Base-by-base conservation (phyloP, 30 jellyfish, hydroid and myxozoan genomes). In the Turritopsis dohrnii region DNA sequence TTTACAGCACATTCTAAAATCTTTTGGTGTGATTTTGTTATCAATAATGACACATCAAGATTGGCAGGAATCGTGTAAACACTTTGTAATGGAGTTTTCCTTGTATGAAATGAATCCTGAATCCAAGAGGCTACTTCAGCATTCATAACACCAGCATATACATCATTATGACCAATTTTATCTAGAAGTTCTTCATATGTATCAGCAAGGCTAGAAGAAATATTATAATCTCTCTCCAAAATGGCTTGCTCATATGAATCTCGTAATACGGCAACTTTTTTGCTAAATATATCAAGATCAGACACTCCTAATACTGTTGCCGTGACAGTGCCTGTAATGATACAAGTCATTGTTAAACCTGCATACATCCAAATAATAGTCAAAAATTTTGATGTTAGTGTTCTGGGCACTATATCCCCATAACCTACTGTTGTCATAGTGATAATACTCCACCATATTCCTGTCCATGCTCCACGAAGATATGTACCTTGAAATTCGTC, bases 401-500 rank as follows among this genome's bases (percentile, higher is more conserved):
- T n/a, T 27, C 30, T 69, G 77, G 77, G 77, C 19, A 69, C 77
- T 69, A 69, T 21, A 69, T 69, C 77, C 19, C 22, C 77, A 69
- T 69, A 69, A 69, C 77, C 77, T 9, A 69, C 77, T 69, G 77
- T 69, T 69, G 77, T 69, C 28, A 69, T 23, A n/a, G 77, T 69
- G 28, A 69, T 69, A 1, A 69, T 9, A 27, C 77, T 69, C 77
- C 77, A 69, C 77, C 77, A 69, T 69, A 69, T 69, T 23, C 77
- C 77, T n/a, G 77, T 69, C 8, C 28, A n/a, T 7, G 77, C 77
- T 69, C 77, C 77, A 9, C 1, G 9, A n/a, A 69, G 30, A 69
- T 7, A 69, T n/a, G 77, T 7, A n/a, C 30, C 77, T 23, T 69
- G 28, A 27, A 69, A 69, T 23, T 69, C 16, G 16, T 69, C 77